Percentiles rank a stretch among this genome's conserved stretches.
phyloP scores from a whole-genome alignment of 2,113 vertebrate genomes.

The Ctenodactylus gundi region DNA sequence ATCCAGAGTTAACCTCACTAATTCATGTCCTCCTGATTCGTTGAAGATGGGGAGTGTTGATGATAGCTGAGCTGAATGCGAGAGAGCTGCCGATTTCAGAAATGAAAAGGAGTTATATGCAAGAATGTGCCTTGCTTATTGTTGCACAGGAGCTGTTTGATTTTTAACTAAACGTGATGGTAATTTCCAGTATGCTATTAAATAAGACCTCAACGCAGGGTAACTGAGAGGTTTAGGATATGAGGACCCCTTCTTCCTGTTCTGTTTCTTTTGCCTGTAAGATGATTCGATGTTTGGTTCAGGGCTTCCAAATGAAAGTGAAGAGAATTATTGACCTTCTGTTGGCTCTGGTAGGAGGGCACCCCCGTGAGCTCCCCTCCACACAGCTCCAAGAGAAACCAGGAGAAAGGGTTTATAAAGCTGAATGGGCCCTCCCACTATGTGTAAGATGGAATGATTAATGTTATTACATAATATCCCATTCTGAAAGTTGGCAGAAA shows the following conservation, averaged over 20 bases:
- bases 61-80: conserved; percentile 28
- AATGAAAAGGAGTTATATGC: background rate
- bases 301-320: conserved; percentile 19
- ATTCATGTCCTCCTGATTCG: conserved; percentile 53
- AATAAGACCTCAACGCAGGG: conserved; percentile 3
- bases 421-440: background rate
- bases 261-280: conserved; percentile 43
- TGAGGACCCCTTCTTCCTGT: background rate
- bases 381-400: background rate
- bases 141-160: conserved; percentile 39
- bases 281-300: conserved; percentile 40
- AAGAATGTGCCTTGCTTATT: conserved; percentile 35
- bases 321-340: conserved; percentile 40
- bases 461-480: background rate
- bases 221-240: conserved; percentile 12
- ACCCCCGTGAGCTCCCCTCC: background rate
- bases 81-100: conserved; percentile 45
- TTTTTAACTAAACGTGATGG: conserved; percentile 61
- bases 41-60: conserved; percentile 35
- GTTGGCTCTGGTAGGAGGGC: conserved; percentile 44
- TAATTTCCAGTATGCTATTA: background rate
- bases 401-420: background rate
- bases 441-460: background rate
- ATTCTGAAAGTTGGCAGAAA: conserved; percentile 8
- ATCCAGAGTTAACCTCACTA: conserved; percentile 3